Evolutionary conservation across 2,888 invertebrate species (phyloP), one percentile per base, ranked within the genome.

Genomic region (Lasius fuliginosus): DNA sequence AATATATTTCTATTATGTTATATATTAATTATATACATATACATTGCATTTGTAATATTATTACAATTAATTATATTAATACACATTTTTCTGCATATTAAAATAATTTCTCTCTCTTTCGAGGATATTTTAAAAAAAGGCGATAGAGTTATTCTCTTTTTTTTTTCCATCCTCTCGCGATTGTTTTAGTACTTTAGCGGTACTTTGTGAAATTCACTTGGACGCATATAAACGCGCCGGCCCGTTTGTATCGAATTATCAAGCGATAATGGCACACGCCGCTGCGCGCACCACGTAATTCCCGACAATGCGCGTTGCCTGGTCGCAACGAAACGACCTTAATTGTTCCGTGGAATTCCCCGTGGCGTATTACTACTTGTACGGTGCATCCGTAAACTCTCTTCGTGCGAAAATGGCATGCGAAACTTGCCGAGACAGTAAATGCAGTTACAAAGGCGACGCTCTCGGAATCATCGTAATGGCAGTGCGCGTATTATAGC

Each of bases 261-360:
- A 71, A 79, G 42, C 42, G 23, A 79, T 79, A 58, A 71, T 79
- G 42, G 58, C 71, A 58, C n/a, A 69, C 42, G 30, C 23, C 71
- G 42, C 18, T 49, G 65, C 40, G 65, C 40, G 49, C 58, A 46
- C 36, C 69, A n/a, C 56, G 73, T 81, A 86, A 85, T 87, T 89
- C 82, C 71, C 83, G 79, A 71, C 81, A 89, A 87, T 64, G 77
- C 53, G 76, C 53, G 76, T 36, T 73, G 36, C 75, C 73, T 68
- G 73, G 56, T 76, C 67, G 77, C 58, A 73, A 75, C 82, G 79
- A 83, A 88, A 87, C 85, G 82, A 76, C 77, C 82, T 89, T 89
- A 89, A 89, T 89, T 89, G 89, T 89, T 89, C 81, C n/a, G 49
- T 53, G 71, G 85, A 85, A 89, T 89, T 85, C 83, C 89, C 81